These are phyloP conservation scores for Danionella dracula DNA, from an alignment of 2,797 vertebrate species.

Conservation along the genomic window DNA sequence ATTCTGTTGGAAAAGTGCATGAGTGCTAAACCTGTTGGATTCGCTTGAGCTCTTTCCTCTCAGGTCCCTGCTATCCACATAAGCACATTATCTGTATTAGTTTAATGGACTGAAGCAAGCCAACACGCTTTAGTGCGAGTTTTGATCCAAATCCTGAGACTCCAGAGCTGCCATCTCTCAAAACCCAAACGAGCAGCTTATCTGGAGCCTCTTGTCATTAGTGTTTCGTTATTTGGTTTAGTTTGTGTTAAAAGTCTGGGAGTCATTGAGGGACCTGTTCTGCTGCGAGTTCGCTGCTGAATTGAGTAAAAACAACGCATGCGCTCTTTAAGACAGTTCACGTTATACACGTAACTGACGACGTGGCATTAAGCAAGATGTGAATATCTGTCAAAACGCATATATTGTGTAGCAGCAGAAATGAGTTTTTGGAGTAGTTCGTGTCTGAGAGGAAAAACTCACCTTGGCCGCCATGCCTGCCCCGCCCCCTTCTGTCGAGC, in stretches of 20 bases:
- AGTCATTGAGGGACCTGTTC: too few species aligned
- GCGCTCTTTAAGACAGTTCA: too few species aligned
- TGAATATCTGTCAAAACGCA: background rate
- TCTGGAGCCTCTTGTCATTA: too few species aligned
- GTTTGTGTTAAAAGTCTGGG: too few species aligned
- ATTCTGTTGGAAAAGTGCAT: too few species aligned
- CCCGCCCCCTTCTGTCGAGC: slow-evolving; percentile 20
- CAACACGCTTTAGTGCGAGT: background rate
- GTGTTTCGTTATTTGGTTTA: too few species aligned
- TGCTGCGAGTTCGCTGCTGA: background rate
- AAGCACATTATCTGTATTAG: slow-evolving; percentile 9
- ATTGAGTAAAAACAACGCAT: background rate
- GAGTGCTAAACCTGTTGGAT: background rate
- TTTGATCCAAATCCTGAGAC: background rate
- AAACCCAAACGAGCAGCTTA: background rate
- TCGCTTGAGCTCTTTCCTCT: background rate
- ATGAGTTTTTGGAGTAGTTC: background rate
- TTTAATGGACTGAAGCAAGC: background rate
- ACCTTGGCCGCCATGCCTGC: slow-evolving; percentile 44
- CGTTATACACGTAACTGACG: too few species aligned
- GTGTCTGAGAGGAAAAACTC: slow-evolving; percentile 1
- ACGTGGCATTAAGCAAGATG: background rate
- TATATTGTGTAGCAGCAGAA: background rate
- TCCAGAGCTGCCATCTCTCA: background rate
- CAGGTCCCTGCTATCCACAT: background rate